These are phyloP conservation scores for Chunga burmeisteri DNA, from an alignment of 2,113 vertebrate species.

Conservation along the genomic window DNA sequence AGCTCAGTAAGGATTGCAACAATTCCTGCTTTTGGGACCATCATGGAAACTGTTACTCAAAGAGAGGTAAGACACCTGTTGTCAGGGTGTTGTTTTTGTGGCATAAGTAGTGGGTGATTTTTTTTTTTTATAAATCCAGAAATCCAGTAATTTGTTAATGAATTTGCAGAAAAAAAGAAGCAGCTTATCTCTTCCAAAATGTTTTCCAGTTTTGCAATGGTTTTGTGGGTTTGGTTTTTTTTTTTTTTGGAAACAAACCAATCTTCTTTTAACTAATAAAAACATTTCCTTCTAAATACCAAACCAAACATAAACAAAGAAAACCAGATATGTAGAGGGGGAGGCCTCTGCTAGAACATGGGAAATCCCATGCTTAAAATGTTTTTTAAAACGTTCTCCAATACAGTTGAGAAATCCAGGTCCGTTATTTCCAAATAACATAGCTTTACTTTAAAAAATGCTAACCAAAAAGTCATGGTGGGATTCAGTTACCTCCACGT, in stretches of 20 bases:
- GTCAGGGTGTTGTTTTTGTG: background rate
- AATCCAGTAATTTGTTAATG: background rate
- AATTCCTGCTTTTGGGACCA: slow-evolving; percentile 97
- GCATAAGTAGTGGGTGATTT: background rate
- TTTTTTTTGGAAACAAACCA: background rate
- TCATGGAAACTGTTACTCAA: slow-evolving; percentile 99
- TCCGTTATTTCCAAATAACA: background rate
- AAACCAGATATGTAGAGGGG: background rate
- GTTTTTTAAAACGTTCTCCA: background rate
- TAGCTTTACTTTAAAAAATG: background rate
- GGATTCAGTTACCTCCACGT: background rate
- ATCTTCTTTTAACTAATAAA: background rate
- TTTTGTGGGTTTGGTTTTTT: too few relatives aligned
- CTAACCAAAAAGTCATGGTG: background rate
- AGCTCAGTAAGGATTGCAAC: slow-evolving; percentile 99
- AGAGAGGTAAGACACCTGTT: slow-evolving; percentile 85
- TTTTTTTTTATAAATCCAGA: background rate
- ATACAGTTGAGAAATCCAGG: background rate
- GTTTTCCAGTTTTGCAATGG: background rate
- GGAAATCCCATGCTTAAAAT: background rate
- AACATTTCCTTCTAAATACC: background rate
- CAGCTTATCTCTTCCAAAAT: background rate
- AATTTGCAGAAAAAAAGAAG: background rate
- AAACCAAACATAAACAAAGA: background rate
- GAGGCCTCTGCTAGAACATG: background rate